Percentiles rank a stretch among this genome's conserved stretches.
phyloP scores from a whole-genome alignment of 92 coral and sea anemone genomes.

The Zoanthus sociatus region DNA sequence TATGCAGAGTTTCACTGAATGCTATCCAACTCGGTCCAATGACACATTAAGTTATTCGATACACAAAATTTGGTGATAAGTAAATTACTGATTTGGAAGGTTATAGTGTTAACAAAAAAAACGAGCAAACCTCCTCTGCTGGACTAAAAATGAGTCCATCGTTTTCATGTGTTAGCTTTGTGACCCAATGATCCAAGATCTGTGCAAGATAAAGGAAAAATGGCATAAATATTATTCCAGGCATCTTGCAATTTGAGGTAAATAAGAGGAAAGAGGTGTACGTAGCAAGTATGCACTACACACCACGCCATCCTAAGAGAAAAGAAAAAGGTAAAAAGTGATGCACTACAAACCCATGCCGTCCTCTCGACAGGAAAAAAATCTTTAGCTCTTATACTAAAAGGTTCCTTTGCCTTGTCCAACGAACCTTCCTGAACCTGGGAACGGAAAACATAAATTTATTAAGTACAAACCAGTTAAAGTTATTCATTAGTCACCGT shows the following conservation, averaged over 20 bases:
- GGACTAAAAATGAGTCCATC: constrained; percentile 96
- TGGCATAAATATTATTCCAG: neutral
- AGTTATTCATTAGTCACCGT: too few relatives aligned
- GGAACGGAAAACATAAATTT: neutral
- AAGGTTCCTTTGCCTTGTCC: constrained; percentile 95
- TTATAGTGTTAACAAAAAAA: too few relatives aligned
- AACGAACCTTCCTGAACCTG: constrained; percentile 71
- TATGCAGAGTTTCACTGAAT: too few relatives aligned
- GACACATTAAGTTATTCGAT: too few relatives aligned
- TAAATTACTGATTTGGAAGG: neutral
- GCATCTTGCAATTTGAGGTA: neutral
- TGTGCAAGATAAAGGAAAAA: constrained; percentile 11
- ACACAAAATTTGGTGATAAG: too few relatives aligned
- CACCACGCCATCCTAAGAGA: neutral
- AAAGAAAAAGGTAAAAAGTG: neutral
- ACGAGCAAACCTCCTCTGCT: constrained; percentile 81
- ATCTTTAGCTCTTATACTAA: constrained; percentile 91
- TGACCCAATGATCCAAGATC: constrained; percentile 87
- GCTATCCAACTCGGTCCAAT: too few relatives aligned
- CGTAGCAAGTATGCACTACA: neutral
- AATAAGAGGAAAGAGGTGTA: neutral
- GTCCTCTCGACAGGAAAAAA: constrained; percentile 93
- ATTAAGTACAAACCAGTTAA: neutral
- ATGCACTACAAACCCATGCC: constrained; percentile 79
- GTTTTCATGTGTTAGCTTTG: constrained; percentile 91